Base-by-base conservation (phyloP, 1,140 invertebrate genomes). In the Lasaia peninsularis region DNA sequence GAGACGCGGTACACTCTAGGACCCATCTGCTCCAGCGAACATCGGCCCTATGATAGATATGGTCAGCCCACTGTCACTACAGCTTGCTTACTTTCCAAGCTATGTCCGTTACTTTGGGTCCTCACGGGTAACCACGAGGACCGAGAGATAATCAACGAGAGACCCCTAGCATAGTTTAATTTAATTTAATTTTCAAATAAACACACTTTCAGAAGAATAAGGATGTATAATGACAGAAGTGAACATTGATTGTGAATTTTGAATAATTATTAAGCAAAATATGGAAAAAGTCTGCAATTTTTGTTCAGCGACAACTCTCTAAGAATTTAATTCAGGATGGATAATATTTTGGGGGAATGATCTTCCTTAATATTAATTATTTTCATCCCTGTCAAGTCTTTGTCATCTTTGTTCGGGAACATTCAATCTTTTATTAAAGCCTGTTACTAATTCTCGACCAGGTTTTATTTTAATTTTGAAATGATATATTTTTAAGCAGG, bases 331-430 rank as follows among this genome's bases (percentile, higher is more conserved):
- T 44, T 44, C 37, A 16, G 10, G 16, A 10, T 44, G 16, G 44
- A 56, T 56, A 33, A 52, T 35, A 49, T 56, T 52, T 52, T 56
- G 16, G 11, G 18, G 11, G 40, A 37, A 31, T 44, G 18, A 56
- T 48, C 34, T 44, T 52, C 50, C 52, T 35, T 56, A 48, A 61
- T 52, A 56, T 52, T 61, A 52, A 61, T 61, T 61, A 52, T 61
- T 61, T 56, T 48, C 49, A 56, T 48, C 34, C 56, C 34, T 28
- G 16, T 24, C 31, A 12, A 16, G 10, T 32, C 53, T 62, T 56
- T 52, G 28, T 62, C 35, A 4, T 34, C 16, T 55, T 40, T 44
- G 6, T 35, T 44, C 10, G 8, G 32, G 12, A 33, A 18, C n/a
- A 52, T 33, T 18, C 24, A 32, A 37, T 37, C 16, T 54, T 54